These are phyloP conservation scores for Popillia japonica DNA, from an alignment of 1,140 invertebrate species.

Conservation along the genomic window DNA sequence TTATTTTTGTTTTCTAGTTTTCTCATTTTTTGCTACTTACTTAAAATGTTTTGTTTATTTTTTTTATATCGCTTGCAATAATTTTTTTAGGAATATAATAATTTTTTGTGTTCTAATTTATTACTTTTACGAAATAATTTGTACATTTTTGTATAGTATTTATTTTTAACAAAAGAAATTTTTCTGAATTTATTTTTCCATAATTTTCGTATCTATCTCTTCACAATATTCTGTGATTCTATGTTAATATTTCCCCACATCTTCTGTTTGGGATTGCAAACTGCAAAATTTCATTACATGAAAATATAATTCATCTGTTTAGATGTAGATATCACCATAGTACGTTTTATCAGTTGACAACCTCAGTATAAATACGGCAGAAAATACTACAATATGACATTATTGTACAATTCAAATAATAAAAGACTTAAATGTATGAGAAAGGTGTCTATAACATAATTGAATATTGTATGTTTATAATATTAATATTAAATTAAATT, in stretches of 20 bases:
- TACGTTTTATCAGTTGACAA: background rate
- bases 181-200: background rate
- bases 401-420: background rate
- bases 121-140: conserved; percentile 18
- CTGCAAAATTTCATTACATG: background rate
- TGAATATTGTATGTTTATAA: background rate
- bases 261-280: background rate
- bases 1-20: conserved; percentile 16
- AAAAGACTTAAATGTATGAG: background rate
- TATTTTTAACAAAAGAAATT: conserved; percentile 50
- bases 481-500: background rate
- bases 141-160: conserved; percentile 58
- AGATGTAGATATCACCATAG: background rate
- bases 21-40: background rate
- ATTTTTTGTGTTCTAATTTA: conserved; percentile 28
- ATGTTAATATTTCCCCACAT: background rate
- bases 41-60: background rate
- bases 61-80: conserved; percentile 4
- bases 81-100: background rate
- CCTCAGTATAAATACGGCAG: background rate
- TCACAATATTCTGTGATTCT: background rate
- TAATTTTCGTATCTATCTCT: background rate
- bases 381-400: background rate
- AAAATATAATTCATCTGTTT: background rate
- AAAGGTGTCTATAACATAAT: background rate